Evolutionary conservation across 2,888 invertebrate species (phyloP), one percentile per base, ranked within the genome.

Genomic region (Ypsolopha sequella): DNA sequence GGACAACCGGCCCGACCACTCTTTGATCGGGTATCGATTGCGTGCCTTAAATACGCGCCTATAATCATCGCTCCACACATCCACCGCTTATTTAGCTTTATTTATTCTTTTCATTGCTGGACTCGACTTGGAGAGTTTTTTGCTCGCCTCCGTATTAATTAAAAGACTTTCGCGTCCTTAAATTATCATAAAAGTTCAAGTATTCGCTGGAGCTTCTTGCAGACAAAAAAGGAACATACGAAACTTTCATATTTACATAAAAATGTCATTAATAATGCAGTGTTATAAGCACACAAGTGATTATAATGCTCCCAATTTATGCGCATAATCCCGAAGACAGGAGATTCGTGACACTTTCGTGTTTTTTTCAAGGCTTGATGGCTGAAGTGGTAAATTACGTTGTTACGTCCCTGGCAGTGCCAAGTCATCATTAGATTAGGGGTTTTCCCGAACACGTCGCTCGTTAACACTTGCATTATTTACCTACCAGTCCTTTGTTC

Each of bases 11-110:
- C 69, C 63, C 57, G 60, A 60, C 63, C 63, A 62, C 66, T 64
- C 61, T 60, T 59, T 58, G 71, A 76, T 78, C 73, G 68, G 65
- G 68, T 68, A 77, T 80, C 76, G 80, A 80, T 80, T 73, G 71
- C 68, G 68, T 65, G 62, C 68, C 58, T 58, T 68, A 71, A 73
- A 73, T 68, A 70, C 69, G 61, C 65, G 59, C 61, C 60, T 61
- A 62, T 62, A 67, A 67, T 66, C 62, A 64, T 60, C 64, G 61
- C 57, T 53, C 58, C 58, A 36, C 53, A 51, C 51, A 55, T 52
- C 48, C 48, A 36, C 9, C 36, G 34, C 35, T 41, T 13, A 43
- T 35, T 13, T 33, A 24, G 24, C 14, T 45, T 50, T 50, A 41
- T 50, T 50, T 50, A 50, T 50, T 50, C 50, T 35, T 9, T 36